Conservation (phyloP, 2,888 invertebrate species). For the Zhuqinia jingwanae region DNA sequence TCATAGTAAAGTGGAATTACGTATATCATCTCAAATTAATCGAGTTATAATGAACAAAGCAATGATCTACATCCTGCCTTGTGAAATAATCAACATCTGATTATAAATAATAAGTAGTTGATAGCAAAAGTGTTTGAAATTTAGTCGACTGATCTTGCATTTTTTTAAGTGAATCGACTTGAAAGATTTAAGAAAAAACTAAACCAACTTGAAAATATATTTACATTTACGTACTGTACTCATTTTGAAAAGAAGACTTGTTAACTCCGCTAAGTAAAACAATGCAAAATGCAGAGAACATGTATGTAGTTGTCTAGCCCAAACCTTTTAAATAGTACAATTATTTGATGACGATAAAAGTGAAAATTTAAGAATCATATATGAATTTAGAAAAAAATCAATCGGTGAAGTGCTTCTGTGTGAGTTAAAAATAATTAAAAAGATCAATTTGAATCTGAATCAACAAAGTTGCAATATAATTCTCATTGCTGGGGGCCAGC, state of each 20-base stretch:
- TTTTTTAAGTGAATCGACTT: not conserved
- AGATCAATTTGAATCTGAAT: not conserved
- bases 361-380: not conserved
- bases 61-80: not conserved
- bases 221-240: not conserved
- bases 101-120: not conserved
- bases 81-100: constrained; percentile 45
- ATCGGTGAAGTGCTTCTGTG: constrained; percentile 48
- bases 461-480: not conserved
- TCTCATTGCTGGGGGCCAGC: constrained; percentile 50
- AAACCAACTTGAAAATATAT: not conserved
- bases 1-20: constrained; percentile 71
- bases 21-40: constrained; percentile 63
- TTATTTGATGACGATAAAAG: no score
- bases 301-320: not conserved
- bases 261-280: constrained; percentile 35
- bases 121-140: constrained; percentile 7
- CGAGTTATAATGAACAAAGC: constrained; percentile 12
- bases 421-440: not conserved
- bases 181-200: not conserved
- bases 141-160: not conserved
- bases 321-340: not conserved
- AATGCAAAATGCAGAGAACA: constrained; percentile 9
- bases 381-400: not conserved
- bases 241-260: no score